Evolutionary conservation across 2,888 invertebrate species (phyloP).

Genomic region (Catocala nupta): DNA sequence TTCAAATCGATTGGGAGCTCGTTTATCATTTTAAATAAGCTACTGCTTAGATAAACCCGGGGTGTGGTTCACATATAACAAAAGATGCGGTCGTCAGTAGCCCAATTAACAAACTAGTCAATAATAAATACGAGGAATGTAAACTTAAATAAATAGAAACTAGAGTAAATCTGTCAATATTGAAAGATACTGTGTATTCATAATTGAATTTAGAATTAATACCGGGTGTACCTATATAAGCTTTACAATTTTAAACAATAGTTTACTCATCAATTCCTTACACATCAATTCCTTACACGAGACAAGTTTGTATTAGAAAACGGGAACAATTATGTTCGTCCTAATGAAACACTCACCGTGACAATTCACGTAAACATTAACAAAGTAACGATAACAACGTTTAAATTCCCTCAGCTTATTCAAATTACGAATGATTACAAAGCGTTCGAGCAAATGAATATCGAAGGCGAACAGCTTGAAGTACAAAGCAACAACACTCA

Average conservation of each 20-base stretch:
- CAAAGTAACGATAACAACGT: conserved; percentile 61
- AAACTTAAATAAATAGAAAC: conserved; percentile 50
- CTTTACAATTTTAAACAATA: conserved; percentile 38
- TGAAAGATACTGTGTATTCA: conserved; percentile 32
- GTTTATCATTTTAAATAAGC: conserved; percentile 87
- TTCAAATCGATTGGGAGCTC: conserved; percentile 87
- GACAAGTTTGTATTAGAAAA: conserved; percentile 36
- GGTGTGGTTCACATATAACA: conserved; percentile 84
- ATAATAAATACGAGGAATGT: conserved; percentile 67
- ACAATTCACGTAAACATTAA: conserved; percentile 64
- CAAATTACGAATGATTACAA: conserved; percentile 72
- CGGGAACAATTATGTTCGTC: conserved; percentile 55
- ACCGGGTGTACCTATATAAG: conserved; percentile 14
- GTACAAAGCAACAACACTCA: conserved; percentile 68
- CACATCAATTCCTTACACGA: conserved; percentile 16
- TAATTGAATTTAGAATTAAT: conserved; percentile 23
- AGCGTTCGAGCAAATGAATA: conserved; percentile 78
- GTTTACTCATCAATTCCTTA: conserved; percentile 20
- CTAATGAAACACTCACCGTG: conserved; percentile 49
- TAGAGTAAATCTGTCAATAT: conserved; percentile 56
- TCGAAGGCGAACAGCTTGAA: conserved; percentile 72
- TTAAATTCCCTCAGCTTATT: conserved; percentile 66
- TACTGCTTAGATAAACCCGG: conserved; percentile 85
- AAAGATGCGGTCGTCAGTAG: conserved; percentile 78
- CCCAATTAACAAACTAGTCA: conserved; percentile 81